These are phyloP conservation scores for Chloebia gouldiae DNA, from an alignment of 2,113 vertebrate genomes.

Conservation along the genomic window DNA sequence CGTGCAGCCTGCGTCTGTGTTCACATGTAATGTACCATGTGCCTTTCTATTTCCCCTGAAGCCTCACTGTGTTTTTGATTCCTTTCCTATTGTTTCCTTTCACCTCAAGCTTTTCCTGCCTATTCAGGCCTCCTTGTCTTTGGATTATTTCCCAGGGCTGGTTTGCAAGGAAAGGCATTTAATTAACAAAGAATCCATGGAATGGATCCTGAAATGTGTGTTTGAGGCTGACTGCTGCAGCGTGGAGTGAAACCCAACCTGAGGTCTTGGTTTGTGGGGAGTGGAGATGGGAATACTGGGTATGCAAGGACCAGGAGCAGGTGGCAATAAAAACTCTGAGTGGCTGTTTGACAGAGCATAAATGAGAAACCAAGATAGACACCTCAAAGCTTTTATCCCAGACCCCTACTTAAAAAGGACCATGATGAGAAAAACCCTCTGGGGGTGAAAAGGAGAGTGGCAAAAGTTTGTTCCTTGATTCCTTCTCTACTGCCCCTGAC, in stretches of 20 bases:
- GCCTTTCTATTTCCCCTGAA: background rate
- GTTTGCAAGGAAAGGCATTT: background rate
- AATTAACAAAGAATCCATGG: background rate
- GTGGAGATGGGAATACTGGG: background rate
- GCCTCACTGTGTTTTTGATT: background rate
- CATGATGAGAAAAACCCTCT: fast-evolving
- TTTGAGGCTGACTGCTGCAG: background rate
- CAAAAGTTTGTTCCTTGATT: background rate
- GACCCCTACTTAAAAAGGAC: background rate
- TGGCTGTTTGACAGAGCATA: background rate
- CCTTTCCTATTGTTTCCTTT: background rate
- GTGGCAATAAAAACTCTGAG: background rate
- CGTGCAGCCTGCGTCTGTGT: background rate
- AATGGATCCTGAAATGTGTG: background rate
- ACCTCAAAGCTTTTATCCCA: background rate
- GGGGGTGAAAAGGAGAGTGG: too few relatives aligned
- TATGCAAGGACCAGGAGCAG: background rate
- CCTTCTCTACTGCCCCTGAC: background rate
- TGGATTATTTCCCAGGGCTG: background rate
- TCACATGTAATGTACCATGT: background rate
- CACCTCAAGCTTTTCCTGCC: background rate
- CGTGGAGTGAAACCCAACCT: background rate
- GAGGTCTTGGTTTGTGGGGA: background rate
- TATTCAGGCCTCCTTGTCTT: background rate
- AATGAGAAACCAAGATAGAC: background rate